Conservation (phyloP, 2,888 invertebrate genomes). For the Corythucha ciliata region DNA sequence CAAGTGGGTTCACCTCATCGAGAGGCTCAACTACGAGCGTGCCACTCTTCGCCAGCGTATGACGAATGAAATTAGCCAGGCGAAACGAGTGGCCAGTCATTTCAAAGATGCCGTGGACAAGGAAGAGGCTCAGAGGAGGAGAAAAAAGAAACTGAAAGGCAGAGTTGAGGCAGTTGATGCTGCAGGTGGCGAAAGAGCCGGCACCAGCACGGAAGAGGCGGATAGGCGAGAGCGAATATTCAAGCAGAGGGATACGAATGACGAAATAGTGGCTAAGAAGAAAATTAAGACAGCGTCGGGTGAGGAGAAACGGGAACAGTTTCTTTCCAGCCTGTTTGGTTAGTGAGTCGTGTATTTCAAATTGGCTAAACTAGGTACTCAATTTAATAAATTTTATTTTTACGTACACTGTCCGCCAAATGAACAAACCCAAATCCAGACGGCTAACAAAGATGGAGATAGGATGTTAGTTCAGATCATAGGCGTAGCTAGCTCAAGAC, state of each 20-base stretch:
- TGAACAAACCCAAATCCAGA: too few relatives aligned
- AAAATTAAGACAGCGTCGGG: slow-evolving; percentile 17
- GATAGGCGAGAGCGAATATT: slow-evolving; percentile 12
- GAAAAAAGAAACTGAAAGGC: slow-evolving; percentile 30
- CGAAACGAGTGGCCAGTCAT: slow-evolving; percentile 81
- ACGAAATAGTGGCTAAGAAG: slow-evolving; percentile 28
- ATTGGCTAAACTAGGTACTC: too few relatives aligned
- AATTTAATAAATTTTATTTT: too few relatives aligned
- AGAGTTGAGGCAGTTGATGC: too few relatives aligned
- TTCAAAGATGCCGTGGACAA: slow-evolving; percentile 74
- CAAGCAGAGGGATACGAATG: slow-evolving; percentile 32
- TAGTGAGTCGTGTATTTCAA: too few relatives aligned
- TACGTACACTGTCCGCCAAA: too few relatives aligned
- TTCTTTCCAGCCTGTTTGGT: too few relatives aligned
- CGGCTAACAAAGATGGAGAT: too few relatives aligned
- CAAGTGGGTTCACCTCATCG: slow-evolving; percentile 92
- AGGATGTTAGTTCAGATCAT: too few relatives aligned
- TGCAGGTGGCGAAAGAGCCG: background rate
- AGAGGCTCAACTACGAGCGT: slow-evolving; percentile 84
- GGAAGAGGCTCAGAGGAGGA: slow-evolving; percentile 57
- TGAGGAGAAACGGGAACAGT: slow-evolving; percentile 30
- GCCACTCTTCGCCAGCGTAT: slow-evolving; percentile 80
- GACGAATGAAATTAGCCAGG: slow-evolving; percentile 78
- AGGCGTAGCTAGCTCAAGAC: too few relatives aligned
- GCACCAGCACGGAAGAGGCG: too few relatives aligned